Percentiles rank a stretch among this genome's conserved stretches.
Conservation (phyloP, 1,140 invertebrate genomes). For the Maconellicoccus hirsutus region DNA sequence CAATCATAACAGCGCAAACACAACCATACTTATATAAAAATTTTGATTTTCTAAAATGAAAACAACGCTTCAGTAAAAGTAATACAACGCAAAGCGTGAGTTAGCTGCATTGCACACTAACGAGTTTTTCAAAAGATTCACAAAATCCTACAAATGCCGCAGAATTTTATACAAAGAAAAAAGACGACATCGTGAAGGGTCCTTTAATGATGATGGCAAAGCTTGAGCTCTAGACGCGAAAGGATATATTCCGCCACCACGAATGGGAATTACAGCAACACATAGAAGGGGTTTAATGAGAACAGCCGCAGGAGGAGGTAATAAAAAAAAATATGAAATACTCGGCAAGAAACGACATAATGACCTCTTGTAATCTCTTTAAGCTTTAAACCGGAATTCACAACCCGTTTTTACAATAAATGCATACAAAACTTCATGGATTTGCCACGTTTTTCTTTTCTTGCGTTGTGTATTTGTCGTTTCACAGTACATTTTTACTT, state of each 20-base stretch:
- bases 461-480: neutral
- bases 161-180: conserved; percentile 11
- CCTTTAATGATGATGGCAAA: conserved; percentile 10
- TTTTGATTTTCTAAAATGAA: neutral
- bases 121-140: conserved; percentile 10
- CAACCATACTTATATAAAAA: too few relatives aligned
- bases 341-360: conserved; percentile 22
- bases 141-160: conserved; percentile 16
- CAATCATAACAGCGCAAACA: too few relatives aligned
- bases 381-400: conserved; percentile 15
- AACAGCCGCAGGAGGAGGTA: conserved; percentile 16
- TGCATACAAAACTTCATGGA: neutral
- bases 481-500: too few relatives aligned
- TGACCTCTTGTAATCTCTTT: conserved; percentile 21
- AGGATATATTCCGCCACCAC: neutral
- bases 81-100: neutral
- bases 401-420: conserved; percentile 9
- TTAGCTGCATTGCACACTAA: neutral
- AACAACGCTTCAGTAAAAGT: neutral
- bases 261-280: neutral
- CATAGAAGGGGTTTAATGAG: conserved; percentile 13
- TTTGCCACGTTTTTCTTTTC: conserved; percentile 2
- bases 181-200: conserved; percentile 4
- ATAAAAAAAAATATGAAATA: conserved; percentile 22
- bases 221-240: neutral